Evolutionary conservation across 2,113 vertebrate species (phyloP).

Genomic region (Hylia prasina): DNA sequence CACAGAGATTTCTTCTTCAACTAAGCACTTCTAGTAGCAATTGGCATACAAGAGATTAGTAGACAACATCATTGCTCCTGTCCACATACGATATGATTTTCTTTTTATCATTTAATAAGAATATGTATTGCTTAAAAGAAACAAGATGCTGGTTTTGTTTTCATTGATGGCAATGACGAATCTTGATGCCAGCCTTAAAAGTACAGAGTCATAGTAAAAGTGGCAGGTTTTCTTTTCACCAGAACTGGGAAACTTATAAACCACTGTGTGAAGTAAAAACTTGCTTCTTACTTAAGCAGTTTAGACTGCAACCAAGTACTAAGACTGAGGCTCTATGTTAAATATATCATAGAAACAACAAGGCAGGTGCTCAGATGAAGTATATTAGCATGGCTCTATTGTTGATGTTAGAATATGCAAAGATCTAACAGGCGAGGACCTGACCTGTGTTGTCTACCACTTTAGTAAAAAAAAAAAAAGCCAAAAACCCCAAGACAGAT

Average conservation of each 20-base stretch:
- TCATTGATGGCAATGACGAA: not conserved
- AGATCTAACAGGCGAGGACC: not conserved
- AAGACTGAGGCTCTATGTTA: not conserved
- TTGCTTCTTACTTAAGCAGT: not conserved
- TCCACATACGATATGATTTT: not conserved
- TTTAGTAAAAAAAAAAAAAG: not conserved
- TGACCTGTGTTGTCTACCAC: not conserved
- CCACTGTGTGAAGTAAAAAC: not conserved
- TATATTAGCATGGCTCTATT: not conserved
- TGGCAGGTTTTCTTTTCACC: not conserved
- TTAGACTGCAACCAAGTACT: not conserved
- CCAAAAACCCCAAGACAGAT: not conserved
- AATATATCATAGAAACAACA: not conserved
- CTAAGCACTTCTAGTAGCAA: not conserved
- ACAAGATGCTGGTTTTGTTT: not conserved
- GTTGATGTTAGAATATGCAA: not conserved
- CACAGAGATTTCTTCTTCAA: not conserved
- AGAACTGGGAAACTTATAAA: not conserved
- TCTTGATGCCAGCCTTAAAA: not conserved
- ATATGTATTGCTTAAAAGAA: not conserved
- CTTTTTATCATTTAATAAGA: not conserved
- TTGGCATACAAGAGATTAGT: not conserved
- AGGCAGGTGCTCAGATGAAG: not conserved
- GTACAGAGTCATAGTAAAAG: not conserved
- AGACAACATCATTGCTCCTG: not conserved